A percentile compares a stretch with the other conserved stretches of the same genome.
Evolutionary conservation across 2,888 invertebrate genomes (phyloP).

Genomic region (Artemia sinica): DNA sequence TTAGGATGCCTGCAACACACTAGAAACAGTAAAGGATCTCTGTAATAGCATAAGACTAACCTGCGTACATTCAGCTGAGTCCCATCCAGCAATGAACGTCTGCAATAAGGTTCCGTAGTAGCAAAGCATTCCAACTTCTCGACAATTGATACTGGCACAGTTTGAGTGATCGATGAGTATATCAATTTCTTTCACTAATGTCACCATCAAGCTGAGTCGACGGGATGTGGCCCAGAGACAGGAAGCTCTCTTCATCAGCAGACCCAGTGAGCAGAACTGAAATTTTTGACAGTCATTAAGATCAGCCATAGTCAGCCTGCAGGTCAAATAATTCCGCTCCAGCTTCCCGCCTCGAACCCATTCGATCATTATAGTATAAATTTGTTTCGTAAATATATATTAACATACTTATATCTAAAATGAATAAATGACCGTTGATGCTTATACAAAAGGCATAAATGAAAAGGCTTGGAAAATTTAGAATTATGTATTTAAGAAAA

Average conservation of each 20-base stretch:
- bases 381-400: too few relatives aligned
- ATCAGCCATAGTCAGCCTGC: too few relatives aligned
- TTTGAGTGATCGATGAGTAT: not conserved
- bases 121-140: constrained; percentile 6
- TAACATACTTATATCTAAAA: too few relatives aligned
- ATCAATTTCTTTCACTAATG: not conserved
- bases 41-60: not conserved
- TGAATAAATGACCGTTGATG: too few relatives aligned
- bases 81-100: constrained; percentile 7
- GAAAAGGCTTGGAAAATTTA: too few relatives aligned
- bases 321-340: too few relatives aligned
- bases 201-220: not conserved
- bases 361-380: too few relatives aligned
- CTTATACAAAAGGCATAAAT: too few relatives aligned
- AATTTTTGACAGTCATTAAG: not conserved
- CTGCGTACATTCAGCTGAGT: not conserved
- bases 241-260: constrained; percentile 1
- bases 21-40: too few relatives aligned
- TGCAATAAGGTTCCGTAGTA: constrained; percentile 4
- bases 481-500: too few relatives aligned
- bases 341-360: too few relatives aligned
- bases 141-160: constrained; percentile 4
- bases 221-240: not conserved
- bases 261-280: not conserved
- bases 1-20: too few relatives aligned